Conservation (phyloP, 2,888 invertebrate species). For the Chrysina gloriosa region DNA sequence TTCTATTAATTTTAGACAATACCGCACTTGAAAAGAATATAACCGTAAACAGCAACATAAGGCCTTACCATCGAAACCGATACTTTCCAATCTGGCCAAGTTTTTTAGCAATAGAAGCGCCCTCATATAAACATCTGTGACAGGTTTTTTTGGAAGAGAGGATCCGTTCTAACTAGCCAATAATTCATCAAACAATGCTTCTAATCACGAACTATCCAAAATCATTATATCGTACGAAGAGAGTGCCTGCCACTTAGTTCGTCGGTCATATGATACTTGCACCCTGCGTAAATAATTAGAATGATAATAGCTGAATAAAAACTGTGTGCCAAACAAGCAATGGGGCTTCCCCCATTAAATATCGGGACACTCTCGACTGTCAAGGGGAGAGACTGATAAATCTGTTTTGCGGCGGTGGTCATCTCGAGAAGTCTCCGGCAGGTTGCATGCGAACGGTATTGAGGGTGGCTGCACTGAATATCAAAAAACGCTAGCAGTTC, state of each 20-base stretch:
- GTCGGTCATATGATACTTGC: slow-evolving; percentile 62
- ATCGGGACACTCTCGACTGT: slow-evolving; percentile 61
- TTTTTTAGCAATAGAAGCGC: slow-evolving; percentile 53
- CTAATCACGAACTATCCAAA: slow-evolving; percentile 54
- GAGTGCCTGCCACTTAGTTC: slow-evolving; percentile 64
- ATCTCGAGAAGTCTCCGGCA: slow-evolving; percentile 59
- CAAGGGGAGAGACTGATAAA: slow-evolving; percentile 63
- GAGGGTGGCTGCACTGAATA: slow-evolving; percentile 45
- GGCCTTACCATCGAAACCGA: slow-evolving; percentile 48
- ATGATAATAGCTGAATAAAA: slow-evolving; percentile 66
- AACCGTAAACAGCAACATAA: slow-evolving; percentile 44
- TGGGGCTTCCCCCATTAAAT: slow-evolving; percentile 56
- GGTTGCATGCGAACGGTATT: slow-evolving; percentile 54
- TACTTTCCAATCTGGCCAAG: slow-evolving; percentile 62
- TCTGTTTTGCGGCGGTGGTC: slow-evolving; percentile 64
- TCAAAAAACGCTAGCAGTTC: slow-evolving; percentile 48
- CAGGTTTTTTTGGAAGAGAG: slow-evolving; percentile 58
- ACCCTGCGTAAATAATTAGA: slow-evolving; percentile 62
- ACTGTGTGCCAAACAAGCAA: slow-evolving; percentile 63
- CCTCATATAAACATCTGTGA: slow-evolving; percentile 62
- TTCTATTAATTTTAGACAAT: neutral
- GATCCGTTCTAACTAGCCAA: slow-evolving; percentile 59
- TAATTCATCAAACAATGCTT: slow-evolving; percentile 58
- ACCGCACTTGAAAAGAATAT: neutral
- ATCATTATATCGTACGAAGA: slow-evolving; percentile 54